These are phyloP conservation scores for Phyllostomus discolor DNA, from an alignment of 2,113 vertebrate genomes.

Conservation along the genomic window DNA sequence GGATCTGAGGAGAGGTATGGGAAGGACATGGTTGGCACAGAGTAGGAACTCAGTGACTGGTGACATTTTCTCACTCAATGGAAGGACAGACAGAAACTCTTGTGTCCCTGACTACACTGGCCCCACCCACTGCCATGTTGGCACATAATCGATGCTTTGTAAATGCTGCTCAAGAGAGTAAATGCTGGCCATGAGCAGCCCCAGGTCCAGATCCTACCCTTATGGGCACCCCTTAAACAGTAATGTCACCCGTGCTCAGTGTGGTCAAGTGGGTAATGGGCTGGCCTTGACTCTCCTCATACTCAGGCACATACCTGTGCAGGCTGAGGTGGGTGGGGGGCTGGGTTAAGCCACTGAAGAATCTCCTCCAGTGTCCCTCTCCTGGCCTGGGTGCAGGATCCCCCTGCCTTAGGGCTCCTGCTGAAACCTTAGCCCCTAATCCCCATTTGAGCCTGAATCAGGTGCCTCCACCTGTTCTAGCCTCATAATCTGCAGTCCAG, in stretches of 20 bases:
- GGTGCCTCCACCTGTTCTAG: not conserved
- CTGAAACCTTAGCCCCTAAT: not conserved
- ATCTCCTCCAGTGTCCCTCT: not conserved
- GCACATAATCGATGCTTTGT: rapidly evolving
- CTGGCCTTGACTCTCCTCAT: not conserved
- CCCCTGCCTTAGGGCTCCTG: not conserved
- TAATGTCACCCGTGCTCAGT: not conserved
- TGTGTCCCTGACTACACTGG: rapidly evolving
- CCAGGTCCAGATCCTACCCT: not conserved
- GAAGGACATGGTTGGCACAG: not conserved
- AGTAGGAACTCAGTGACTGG: not conserved
- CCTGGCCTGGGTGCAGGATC: not conserved
- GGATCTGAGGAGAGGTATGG: rapidly evolving
- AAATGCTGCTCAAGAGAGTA: not conserved
- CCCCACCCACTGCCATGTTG: not conserved
- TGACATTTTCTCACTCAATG: not conserved
- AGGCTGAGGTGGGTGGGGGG: not conserved
- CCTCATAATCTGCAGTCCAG: not conserved
- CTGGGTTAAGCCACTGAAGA: not conserved
- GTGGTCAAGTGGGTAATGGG: no score
- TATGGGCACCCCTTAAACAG: not conserved
- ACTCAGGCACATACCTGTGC: no score
- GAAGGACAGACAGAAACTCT: not conserved
- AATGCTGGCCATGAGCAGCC: not conserved
- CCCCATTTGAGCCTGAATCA: not conserved